phyloP scores from a whole-genome alignment of 2,797 vertebrate genomes.

The Phoebastria nigripes region DNA sequence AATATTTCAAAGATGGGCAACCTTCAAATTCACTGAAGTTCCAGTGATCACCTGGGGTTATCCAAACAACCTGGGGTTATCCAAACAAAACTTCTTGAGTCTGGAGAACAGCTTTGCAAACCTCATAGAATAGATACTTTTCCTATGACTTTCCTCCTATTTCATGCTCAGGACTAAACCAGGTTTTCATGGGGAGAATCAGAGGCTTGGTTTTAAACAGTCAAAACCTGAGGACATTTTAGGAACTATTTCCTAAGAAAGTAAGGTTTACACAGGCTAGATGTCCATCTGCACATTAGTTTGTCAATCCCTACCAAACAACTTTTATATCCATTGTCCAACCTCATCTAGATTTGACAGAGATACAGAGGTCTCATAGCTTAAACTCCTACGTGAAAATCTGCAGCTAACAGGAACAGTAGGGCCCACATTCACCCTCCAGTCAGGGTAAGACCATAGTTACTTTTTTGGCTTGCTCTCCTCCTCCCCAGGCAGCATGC shows the following conservation, averaged over 20 bases:
- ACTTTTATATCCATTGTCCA: not conserved
- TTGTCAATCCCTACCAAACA: not conserved
- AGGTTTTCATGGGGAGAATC: not conserved
- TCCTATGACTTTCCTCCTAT: not conserved
- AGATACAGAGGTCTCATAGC: not conserved
- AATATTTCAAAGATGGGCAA: not conserved
- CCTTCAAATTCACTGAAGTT: not conserved
- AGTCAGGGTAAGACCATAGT: not conserved
- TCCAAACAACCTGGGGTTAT: not conserved
- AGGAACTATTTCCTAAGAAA: not conserved
- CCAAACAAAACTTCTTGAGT: not conserved
- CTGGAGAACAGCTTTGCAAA: not conserved
- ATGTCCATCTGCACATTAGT: not conserved
- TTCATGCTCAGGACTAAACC: not conserved
- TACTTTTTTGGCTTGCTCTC: not conserved
- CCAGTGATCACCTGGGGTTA: not conserved
- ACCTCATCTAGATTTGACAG: not conserved
- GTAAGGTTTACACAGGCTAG: not conserved
- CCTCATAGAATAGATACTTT: not conserved
- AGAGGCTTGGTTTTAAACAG: not conserved
- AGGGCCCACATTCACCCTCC: accelerated
- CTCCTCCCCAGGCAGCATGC: not conserved
- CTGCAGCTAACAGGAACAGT: not conserved
- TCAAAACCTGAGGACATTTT: not conserved
- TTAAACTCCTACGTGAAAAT: not conserved